These are phyloP conservation scores for Reticulitermes lucifugus DNA, from an alignment of 2,888 invertebrate genomes.

Conservation along the genomic window DNA sequence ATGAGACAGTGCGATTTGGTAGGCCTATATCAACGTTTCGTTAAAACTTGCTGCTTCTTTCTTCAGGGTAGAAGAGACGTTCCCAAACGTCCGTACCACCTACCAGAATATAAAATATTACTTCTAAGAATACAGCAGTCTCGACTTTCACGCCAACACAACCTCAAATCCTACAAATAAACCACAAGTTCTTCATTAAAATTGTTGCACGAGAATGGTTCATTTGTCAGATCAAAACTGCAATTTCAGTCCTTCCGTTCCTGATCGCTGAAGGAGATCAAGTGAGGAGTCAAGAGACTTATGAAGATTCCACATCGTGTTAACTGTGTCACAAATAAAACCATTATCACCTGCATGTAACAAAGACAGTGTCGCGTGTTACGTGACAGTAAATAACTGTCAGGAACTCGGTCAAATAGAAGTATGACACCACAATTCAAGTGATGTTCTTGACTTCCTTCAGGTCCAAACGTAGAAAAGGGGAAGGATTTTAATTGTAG, in stretches of 20 bases:
- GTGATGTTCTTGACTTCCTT: neutral
- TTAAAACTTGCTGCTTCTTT: too few species aligned
- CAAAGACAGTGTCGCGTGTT: neutral
- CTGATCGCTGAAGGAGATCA: neutral
- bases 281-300: neutral
- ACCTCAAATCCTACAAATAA: too few species aligned
- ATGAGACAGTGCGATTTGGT: too few species aligned
- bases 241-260: neutral
- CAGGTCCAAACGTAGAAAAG: neutral
- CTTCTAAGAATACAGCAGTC: too few species aligned
- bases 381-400: neutral
- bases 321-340: neutral
- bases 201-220: too few species aligned
- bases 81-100: too few species aligned
- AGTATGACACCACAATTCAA: neutral
- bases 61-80: too few species aligned
- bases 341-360: neutral
- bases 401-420: neutral
- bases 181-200: too few species aligned
- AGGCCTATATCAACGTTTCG: too few species aligned
- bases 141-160: too few species aligned
- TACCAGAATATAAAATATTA: too few species aligned
- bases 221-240: too few species aligned
- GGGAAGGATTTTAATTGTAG: neutral
- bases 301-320: neutral